Conservation (phyloP, 2,113 vertebrate species). For the Corythornis vintsioides region DNA sequence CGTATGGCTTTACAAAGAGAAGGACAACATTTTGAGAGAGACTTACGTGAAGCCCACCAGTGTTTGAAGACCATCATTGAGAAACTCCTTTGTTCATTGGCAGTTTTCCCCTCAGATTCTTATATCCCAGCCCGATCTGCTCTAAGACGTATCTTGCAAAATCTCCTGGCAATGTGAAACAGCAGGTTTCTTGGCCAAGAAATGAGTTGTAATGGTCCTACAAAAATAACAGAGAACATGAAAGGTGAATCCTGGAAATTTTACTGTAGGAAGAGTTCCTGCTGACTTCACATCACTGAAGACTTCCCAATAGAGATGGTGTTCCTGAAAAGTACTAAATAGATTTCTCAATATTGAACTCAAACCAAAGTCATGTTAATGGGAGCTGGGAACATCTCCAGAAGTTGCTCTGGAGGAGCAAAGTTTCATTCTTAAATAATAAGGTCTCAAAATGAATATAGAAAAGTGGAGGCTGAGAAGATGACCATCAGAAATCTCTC, state of each 20-base stretch:
- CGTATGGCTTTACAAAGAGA: slow-evolving; percentile 56
- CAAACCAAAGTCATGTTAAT: background rate
- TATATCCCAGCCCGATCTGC: background rate
- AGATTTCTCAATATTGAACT: background rate
- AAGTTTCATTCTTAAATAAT: background rate
- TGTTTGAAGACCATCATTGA: slow-evolving; percentile 66
- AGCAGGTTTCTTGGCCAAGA: background rate
- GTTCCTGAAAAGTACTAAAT: background rate
- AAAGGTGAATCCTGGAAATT: slow-evolving; percentile 32
- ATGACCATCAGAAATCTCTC: background rate
- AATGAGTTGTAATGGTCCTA: background rate
- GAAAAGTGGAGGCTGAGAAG: background rate
- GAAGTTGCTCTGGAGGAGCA: background rate
- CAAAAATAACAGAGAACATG: slow-evolving; percentile 14
- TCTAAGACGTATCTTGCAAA: slow-evolving; percentile 67
- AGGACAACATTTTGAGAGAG: slow-evolving; percentile 62
- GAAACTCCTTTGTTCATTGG: slow-evolving; percentile 61
- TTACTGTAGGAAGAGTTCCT: background rate
- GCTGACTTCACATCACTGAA: slow-evolving; percentile 3
- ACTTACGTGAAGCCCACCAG: slow-evolving; percentile 53
- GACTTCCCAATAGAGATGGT: slow-evolving; percentile 3
- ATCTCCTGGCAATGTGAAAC: slow-evolving; percentile 58
- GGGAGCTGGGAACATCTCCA: slow-evolving; percentile 1
- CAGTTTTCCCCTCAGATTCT: slow-evolving; percentile 42
- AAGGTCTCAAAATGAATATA: background rate